phyloP scores from a whole-genome alignment of 2,797 vertebrate genomes.

The Coregonus suidteri region DNA sequence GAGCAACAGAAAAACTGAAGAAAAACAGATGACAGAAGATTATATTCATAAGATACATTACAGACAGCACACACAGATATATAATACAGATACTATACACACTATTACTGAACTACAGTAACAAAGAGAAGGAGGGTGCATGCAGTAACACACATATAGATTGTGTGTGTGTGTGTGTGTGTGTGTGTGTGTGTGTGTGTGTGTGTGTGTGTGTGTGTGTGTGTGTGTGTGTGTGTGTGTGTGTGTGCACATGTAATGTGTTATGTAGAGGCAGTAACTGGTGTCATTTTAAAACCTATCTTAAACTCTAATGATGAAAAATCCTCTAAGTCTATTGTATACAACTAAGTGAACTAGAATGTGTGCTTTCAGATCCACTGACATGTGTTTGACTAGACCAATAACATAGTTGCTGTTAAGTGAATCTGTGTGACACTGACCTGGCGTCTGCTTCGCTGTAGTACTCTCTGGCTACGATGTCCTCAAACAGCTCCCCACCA shows the following conservation, averaged over 20 bases:
- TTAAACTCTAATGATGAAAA: neutral
- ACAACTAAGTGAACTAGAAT: no score
- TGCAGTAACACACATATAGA: neutral
- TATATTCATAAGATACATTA: conserved; percentile 25
- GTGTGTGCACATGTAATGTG: neutral
- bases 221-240: no score
- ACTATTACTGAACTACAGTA: neutral
- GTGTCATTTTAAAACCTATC: neutral
- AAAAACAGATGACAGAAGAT: conserved; percentile 4
- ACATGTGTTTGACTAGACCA: neutral
- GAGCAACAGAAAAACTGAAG: conserved; percentile 6
- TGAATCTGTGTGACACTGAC: conserved; percentile 72
- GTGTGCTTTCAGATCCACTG: no score
- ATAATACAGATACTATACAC: neutral
- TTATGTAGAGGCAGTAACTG: neutral
- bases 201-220: no score
- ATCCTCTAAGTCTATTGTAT: neutral
- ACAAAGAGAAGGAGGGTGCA: neutral
- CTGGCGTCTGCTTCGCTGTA: conserved; percentile 99
- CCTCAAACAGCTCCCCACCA: conserved; percentile 96
- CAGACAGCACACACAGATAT: conserved; percentile 7
- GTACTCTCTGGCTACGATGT: conserved; percentile 97
- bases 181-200: no score
- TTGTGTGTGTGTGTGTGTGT: neutral
- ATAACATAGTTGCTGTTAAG: neutral